A percentile compares a stretch with the other conserved stretches of the same genome.
Evolutionary conservation across 64 coral and sea anemone genomes (phyloP).

Genomic region (Porites lutea): DNA sequence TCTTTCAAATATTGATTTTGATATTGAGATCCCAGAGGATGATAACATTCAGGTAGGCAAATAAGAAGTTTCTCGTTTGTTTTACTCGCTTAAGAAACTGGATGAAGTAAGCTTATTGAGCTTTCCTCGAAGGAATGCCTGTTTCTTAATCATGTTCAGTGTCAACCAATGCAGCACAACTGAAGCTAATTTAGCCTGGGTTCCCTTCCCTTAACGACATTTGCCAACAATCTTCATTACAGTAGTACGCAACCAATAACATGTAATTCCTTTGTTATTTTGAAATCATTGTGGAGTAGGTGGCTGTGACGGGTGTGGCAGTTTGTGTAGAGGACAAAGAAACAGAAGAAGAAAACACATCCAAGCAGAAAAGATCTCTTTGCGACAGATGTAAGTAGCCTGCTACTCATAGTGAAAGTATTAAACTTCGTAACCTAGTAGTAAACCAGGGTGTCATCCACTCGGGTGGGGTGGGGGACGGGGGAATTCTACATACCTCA

Average conservation of each 20-base stretch:
- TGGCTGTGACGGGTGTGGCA: slow-evolving; percentile 83
- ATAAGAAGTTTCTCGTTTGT: background rate
- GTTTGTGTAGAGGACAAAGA: slow-evolving; percentile 60
- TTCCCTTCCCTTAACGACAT: too few species aligned
- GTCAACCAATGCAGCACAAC: too few species aligned
- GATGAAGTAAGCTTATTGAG: too few species aligned
- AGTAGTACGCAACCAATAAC: too few species aligned
- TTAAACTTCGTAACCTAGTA: too few species aligned
- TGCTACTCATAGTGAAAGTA: background rate
- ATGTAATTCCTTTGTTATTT: background rate
- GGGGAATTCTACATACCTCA: too few species aligned
- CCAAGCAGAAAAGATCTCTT: slow-evolving; percentile 35
- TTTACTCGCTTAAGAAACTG: background rate
- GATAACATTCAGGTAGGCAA: slow-evolving; percentile 92
- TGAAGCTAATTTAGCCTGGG: too few species aligned
- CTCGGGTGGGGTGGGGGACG: too few species aligned
- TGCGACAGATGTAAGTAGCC: slow-evolving; percentile 27
- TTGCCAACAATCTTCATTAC: too few species aligned
- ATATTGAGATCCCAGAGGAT: slow-evolving; percentile 96
- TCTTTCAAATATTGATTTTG: slow-evolving; percentile 92
- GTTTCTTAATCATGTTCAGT: too few species aligned
- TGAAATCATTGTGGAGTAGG: slow-evolving; percentile 5
- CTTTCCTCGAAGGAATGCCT: too few species aligned
- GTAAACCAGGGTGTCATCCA: too few species aligned
- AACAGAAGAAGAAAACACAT: background rate